These are phyloP conservation scores for Encarsia formosa DNA, from an alignment of 2,888 invertebrate species.

Conservation along the genomic window DNA sequence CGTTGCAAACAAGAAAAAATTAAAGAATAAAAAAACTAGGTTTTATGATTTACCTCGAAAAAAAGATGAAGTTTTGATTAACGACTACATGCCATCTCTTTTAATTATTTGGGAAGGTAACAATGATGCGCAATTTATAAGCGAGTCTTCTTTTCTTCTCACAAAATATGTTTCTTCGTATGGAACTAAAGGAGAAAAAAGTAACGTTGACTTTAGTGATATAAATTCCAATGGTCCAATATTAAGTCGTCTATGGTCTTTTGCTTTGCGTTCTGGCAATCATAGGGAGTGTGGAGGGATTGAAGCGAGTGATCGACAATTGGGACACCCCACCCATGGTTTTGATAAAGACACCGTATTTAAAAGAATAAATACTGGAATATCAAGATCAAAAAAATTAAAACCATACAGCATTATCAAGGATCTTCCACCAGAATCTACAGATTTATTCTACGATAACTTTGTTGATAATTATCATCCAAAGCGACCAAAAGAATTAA, in stretches of 20 bases:
- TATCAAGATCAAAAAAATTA: conserved; percentile 23
- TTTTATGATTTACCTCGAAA: conserved; percentile 37
- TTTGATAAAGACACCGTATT: conserved; percentile 40
- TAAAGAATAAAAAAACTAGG: conserved; percentile 30
- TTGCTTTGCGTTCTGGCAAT: conserved; percentile 34
- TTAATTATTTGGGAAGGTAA: too few relatives aligned
- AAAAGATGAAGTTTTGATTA: too few relatives aligned
- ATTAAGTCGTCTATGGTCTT: conserved; percentile 34
- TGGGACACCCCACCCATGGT: conserved; percentile 36
- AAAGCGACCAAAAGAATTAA: too few relatives aligned
- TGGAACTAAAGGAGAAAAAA: too few relatives aligned
- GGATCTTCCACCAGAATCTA: conserved; percentile 11
- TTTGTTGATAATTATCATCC: neutral
- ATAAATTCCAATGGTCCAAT: conserved; percentile 38
- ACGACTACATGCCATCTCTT: too few relatives aligned
- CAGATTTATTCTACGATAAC: too few relatives aligned
- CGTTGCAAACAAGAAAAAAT: conserved; percentile 34
- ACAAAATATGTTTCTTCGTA: too few relatives aligned
- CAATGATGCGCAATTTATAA: too few relatives aligned
- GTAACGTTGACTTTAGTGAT: conserved; percentile 28
- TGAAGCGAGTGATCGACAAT: conserved; percentile 39
- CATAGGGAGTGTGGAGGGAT: conserved; percentile 41
- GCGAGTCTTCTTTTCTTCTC: too few relatives aligned
- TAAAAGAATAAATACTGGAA: conserved; percentile 37
- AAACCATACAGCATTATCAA: conserved; percentile 22